Evolutionary conservation across 2,113 vertebrate genomes (phyloP).

Genomic region (Chamaea fasciata): DNA sequence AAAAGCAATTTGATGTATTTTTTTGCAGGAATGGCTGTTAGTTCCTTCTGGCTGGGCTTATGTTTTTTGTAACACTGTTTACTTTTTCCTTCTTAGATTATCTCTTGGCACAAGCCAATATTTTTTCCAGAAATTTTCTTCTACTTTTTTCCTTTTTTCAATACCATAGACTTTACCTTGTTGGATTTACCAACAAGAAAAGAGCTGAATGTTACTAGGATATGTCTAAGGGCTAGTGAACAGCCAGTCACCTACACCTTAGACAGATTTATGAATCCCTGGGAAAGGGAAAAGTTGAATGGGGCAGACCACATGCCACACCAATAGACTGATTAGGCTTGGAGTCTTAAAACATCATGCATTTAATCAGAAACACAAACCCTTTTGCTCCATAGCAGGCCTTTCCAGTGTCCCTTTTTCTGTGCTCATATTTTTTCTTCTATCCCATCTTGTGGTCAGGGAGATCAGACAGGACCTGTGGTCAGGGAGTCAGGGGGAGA

Average conservation of each 20-base stretch:
- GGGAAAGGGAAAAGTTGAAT: neutral
- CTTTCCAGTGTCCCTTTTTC: neutral
- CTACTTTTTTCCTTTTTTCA: neutral
- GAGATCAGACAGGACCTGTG: neutral
- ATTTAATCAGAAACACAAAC: neutral
- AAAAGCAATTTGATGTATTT: neutral
- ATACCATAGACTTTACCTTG: neutral
- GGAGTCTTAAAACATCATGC: neutral
- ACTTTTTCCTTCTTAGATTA: neutral
- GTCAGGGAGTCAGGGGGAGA: neutral
- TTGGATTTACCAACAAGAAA: neutral
- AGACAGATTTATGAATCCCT: neutral
- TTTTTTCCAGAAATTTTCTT: neutral
- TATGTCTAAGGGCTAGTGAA: neutral
- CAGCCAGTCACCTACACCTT: neutral
- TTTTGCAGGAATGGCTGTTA: neutral
- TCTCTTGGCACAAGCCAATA: neutral
- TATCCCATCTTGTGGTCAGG: neutral
- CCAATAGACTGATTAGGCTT: neutral
- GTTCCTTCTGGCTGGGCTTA: neutral
- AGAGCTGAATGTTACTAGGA: neutral
- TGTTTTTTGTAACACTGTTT: neutral
- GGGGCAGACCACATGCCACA: accelerated
- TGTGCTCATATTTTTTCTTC: neutral
- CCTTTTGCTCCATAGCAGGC: neutral